Conservation (phyloP, 2,113 vertebrate species). For the Penelope pileata region DNA sequence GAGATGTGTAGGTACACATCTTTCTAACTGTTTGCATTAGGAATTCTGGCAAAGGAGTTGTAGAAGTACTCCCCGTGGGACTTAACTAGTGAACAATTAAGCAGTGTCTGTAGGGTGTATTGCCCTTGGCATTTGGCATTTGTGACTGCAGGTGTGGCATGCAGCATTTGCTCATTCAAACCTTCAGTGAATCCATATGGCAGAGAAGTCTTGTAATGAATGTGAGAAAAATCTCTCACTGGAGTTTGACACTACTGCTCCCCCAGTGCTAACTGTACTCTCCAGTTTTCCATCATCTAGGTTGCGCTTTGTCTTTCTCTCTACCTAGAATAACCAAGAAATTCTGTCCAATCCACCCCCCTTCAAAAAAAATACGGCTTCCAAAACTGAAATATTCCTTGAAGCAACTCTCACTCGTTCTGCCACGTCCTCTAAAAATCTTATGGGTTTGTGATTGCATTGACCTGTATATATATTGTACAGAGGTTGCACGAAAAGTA, state of each 20-base stretch:
- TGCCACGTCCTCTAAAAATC: background rate
- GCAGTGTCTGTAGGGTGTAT: slow-evolving; percentile 27
- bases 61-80: slow-evolving; percentile 49
- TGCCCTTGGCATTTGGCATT: slow-evolving; percentile 56
- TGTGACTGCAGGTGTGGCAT: background rate
- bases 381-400: background rate
- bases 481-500: too few relatives aligned
- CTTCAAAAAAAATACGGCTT: background rate
- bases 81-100: slow-evolving; percentile 62
- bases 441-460: background rate
- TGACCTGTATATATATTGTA: background rate
- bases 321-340: background rate
- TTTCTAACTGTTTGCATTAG: slow-evolving; percentile 13
- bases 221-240: background rate
- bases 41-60: slow-evolving; percentile 54
- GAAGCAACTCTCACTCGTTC: background rate
- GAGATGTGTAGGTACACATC: slow-evolving; percentile 47
- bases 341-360: background rate
- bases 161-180: background rate
- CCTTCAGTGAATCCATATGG: background rate
- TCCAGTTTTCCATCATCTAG: background rate
- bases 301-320: background rate
- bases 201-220: background rate
- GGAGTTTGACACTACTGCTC: background rate
- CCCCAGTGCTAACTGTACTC: background rate